Percentiles rank a stretch among this genome's conserved stretches.
Evolutionary conservation across 2,113 vertebrate genomes (phyloP).

Genomic region (Emydocephalus ijimae): DNA sequence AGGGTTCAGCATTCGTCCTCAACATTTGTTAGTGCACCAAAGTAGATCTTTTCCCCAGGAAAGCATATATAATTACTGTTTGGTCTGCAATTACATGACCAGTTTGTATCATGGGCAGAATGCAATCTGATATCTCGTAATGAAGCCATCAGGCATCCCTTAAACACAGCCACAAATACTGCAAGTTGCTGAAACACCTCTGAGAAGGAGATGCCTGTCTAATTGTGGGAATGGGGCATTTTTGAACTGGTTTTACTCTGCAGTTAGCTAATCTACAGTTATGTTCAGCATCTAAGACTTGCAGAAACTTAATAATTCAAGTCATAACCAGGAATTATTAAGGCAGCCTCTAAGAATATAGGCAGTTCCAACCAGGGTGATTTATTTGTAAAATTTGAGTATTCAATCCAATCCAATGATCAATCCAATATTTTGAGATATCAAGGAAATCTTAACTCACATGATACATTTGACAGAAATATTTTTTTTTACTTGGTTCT

Average conservation of each 20-base stretch:
- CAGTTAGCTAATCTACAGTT: background rate
- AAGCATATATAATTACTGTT: slow-evolving; percentile 20
- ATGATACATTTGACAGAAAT: background rate
- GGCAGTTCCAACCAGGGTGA: background rate
- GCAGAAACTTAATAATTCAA: background rate
- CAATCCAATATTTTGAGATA: background rate
- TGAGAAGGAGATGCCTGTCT: background rate
- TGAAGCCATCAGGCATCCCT: background rate
- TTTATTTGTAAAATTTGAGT: background rate
- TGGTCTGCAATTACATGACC: slow-evolving; percentile 11
- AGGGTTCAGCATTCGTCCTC: background rate
- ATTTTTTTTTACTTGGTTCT: background rate
- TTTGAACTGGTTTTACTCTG: background rate
- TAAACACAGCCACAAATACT: background rate
- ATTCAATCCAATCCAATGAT: background rate
- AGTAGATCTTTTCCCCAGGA: slow-evolving; percentile 32
- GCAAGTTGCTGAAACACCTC: background rate
- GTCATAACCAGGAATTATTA: background rate
- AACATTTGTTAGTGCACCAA: slow-evolving; percentile 23
- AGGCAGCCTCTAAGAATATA: background rate
- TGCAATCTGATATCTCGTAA: slow-evolving; percentile 14
- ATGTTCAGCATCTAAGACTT: background rate
- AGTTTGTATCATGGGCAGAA: background rate
- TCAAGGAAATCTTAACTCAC: background rate
- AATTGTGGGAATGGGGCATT: background rate